Conservation (phyloP, 2,888 invertebrate species). For the Pyrrhia umbra region DNA sequence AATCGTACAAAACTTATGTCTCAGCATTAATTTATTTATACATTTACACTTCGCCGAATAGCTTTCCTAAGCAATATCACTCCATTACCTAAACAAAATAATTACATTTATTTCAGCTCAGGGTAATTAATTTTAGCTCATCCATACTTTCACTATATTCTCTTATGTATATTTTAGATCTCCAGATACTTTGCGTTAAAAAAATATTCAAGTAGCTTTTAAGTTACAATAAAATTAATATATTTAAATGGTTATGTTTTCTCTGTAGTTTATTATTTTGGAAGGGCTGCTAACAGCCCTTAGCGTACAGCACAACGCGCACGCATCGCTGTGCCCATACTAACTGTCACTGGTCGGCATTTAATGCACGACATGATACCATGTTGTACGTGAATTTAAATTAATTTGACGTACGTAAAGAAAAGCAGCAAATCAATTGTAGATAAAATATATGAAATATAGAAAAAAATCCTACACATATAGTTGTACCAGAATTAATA, state of each 20-base stretch:
- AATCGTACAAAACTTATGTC: constrained; percentile 74
- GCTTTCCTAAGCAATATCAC: constrained; percentile 82
- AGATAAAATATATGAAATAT: constrained; percentile 3
- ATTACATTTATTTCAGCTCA: constrained; percentile 78
- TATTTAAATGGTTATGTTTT: constrained; percentile 50
- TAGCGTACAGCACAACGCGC: constrained; percentile 12
- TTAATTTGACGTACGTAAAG: not conserved
- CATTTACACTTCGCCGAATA: constrained; percentile 85
- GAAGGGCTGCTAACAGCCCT: constrained; percentile 24
- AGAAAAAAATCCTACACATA: constrained; percentile 1
- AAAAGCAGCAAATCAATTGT: constrained; percentile 1
- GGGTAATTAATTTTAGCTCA: constrained; percentile 72
- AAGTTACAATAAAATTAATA: constrained; percentile 55
- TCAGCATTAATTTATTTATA: constrained; percentile 86
- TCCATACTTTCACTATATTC: constrained; percentile 70
- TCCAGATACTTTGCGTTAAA: constrained; percentile 66
- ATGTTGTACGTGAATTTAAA: not conserved
- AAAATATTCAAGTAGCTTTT: constrained; percentile 62
- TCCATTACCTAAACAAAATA: constrained; percentile 80
- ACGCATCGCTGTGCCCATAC: constrained; percentile 1
- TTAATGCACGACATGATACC: not conserved
- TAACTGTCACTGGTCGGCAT: constrained; percentile 4
- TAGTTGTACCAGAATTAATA: constrained; percentile 26
- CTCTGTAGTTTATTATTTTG: constrained; percentile 41
- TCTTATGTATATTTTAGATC: constrained; percentile 72